A percentile compares a stretch with the other conserved stretches of the same genome.
Evolutionary conservation across 2,113 vertebrate genomes (phyloP).

Genomic region (Theristicus caerulescens): DNA sequence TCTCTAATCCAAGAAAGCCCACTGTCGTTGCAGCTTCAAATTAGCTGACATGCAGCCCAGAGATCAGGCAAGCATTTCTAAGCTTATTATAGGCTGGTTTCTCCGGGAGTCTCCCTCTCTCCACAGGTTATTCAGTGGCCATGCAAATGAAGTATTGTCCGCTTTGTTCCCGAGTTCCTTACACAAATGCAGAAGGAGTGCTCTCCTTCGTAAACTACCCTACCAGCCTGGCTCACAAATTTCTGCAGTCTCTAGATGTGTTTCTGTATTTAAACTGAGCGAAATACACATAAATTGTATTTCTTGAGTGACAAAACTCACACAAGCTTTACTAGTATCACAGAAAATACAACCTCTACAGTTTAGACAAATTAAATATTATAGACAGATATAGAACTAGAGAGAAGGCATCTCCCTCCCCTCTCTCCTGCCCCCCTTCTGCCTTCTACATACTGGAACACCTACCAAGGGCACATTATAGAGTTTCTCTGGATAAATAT

Average conservation of each 20-base stretch:
- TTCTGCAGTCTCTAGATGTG: neutral
- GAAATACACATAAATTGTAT: neutral
- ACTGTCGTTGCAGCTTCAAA: neutral
- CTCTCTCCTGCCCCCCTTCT: neutral
- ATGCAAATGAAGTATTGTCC: conserved; percentile 44
- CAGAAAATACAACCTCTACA: neutral
- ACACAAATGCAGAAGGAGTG: neutral
- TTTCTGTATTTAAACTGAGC: neutral
- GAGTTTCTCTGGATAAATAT: neutral
- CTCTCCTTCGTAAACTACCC: neutral
- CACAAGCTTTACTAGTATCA: neutral
- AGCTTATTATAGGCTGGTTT: neutral
- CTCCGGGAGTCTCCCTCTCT: neutral
- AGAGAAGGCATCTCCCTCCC: neutral
- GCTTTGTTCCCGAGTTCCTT: neutral
- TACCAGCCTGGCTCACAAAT: neutral
- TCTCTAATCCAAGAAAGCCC: neutral
- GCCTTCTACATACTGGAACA: neutral
- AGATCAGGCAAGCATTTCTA: conserved; percentile 21
- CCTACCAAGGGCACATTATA: neutral
- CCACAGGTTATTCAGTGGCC: neutral
- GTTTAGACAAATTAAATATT: neutral
- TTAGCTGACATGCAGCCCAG: conserved; percentile 12
- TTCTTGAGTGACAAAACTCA: neutral
- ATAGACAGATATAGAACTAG: neutral